Percentiles rank a stretch among this genome's conserved stretches.
Conservation (phyloP, 2,888 invertebrate species). For the Callyntrura guangdongensis region DNA sequence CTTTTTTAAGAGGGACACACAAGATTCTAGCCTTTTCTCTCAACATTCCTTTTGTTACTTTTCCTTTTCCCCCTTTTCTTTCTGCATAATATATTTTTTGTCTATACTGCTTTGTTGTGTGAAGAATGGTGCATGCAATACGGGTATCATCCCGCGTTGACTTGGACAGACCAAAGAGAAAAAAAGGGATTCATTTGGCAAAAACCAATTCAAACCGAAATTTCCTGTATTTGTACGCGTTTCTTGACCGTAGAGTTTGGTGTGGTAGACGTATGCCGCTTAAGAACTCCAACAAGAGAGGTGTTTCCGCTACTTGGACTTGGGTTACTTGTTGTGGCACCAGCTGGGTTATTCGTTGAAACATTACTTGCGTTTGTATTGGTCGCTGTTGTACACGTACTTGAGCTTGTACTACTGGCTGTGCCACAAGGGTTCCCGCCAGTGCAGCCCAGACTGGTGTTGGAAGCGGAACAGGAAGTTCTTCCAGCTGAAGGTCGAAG, state of each 20-base stretch:
- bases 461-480: constrained; percentile 74
- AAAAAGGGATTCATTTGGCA: constrained; percentile 51
- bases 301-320: constrained; percentile 85
- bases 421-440: constrained; percentile 70
- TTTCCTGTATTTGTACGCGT: constrained; percentile 96
- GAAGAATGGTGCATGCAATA: constrained; percentile 20
- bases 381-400: constrained; percentile 74
- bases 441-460: constrained; percentile 61
- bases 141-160: neutral
- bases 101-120: too few species aligned
- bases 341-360: constrained; percentile 85
- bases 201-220: constrained; percentile 89
- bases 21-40: neutral
- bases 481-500: constrained; percentile 71
- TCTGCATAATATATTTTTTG: neutral
- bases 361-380: constrained; percentile 77
- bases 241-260: constrained; percentile 89
- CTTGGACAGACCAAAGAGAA: neutral
- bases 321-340: constrained; percentile 88
- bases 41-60: neutral
- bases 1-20: neutral
- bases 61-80: neutral
- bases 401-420: constrained; percentile 74
- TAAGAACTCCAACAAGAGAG: constrained; percentile 85
- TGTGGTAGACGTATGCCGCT: constrained; percentile 85